Conservation (phyloP, 2,797 vertebrate genomes). For the Danio albolineatus region DNA sequence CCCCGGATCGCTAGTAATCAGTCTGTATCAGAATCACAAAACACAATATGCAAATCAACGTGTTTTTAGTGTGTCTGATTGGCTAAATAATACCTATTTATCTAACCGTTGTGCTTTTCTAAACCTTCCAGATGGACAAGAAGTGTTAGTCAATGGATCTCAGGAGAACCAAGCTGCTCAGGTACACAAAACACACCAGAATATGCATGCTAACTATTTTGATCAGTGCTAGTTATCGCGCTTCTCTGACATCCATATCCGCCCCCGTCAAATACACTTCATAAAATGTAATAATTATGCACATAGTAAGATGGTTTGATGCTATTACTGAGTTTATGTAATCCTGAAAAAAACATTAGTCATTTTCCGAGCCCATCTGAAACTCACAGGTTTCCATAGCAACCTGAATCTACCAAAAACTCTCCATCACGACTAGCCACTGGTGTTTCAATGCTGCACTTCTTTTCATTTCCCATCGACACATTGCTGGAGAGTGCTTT, state of each 20-base stretch:
- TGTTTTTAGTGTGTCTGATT: background rate
- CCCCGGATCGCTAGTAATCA: conserved; percentile 62
- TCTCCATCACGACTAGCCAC: conserved; percentile 53
- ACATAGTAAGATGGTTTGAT: conserved; percentile 7
- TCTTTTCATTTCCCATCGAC: conserved; percentile 17
- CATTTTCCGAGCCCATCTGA: conserved; percentile 50
- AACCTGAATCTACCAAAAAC: conserved; percentile 54
- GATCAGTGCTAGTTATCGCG: background rate
- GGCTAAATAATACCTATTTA: background rate
- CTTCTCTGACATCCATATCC: background rate
- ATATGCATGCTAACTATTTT: conserved; percentile 49
- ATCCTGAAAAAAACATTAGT: conserved; percentile 52
- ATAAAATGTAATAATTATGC: conserved; percentile 22
- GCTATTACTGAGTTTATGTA: conserved; percentile 49
- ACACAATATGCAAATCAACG: background rate
- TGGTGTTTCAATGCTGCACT: conserved; percentile 46
- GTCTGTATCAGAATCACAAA: conserved; percentile 65
- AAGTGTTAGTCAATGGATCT: conserved; percentile 81
- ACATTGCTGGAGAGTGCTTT: conserved; percentile 16
- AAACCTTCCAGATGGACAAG: conserved; percentile 79
- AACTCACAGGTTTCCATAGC: conserved; percentile 52
- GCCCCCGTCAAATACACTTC: background rate
- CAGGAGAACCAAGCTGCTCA: conserved; percentile 72
- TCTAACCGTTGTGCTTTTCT: conserved; percentile 15
- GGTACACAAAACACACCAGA: conserved; percentile 65